Base-by-base conservation (phyloP, 2,888 invertebrate species). In the Acleris sparsana region DNA sequence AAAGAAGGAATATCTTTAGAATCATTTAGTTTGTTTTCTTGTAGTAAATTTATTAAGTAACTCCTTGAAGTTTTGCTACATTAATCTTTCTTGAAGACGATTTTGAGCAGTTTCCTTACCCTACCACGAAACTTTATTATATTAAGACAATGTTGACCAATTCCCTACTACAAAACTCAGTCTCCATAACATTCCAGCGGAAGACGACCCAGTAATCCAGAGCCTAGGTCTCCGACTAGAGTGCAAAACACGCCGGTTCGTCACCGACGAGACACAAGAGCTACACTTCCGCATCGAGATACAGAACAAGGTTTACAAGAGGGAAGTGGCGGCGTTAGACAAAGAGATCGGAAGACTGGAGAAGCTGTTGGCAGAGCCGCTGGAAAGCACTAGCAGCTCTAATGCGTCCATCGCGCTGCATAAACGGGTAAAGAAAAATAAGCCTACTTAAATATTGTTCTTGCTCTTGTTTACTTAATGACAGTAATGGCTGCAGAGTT, bases 151-250 rank as follows among this genome's bases (percentile, higher is more conserved):
- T 29, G 7, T 29, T 7, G 29, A 5, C 5, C 25, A 25, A 5
- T 25, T 25, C 25, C 25, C 25, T 25, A 33, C 9, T 3, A 33
- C 11, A 1, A 33, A 33, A 33, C 29, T 33, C n/a, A n/a, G n/a
- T n/a, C 11, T 57, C 25, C 22, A 46, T 6, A 5, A n/a, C 18
- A 44, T 87, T 83, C 18, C 87, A 87, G 95, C 95, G 68, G 94
- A 94, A 82, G 94, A 95, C 55, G 97, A 97, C 82, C 97, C 97
- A 0, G 95, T 98, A 2, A 97, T 97, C 73, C 96, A 97, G 80
- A 97, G 97, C 79, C 95, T 97, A 94, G 98, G 98, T 9, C 92
- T 98, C 49, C 96, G 96, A 84, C 94, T 98, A 75, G 97, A 98
- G 82, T 97, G 95, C 83, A 98, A 98, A 77, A 98, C 98, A 0